These are phyloP conservation scores for Microcebus griseorufus DNA, from an alignment of 2,113 vertebrate genomes.

Conservation along the genomic window DNA sequence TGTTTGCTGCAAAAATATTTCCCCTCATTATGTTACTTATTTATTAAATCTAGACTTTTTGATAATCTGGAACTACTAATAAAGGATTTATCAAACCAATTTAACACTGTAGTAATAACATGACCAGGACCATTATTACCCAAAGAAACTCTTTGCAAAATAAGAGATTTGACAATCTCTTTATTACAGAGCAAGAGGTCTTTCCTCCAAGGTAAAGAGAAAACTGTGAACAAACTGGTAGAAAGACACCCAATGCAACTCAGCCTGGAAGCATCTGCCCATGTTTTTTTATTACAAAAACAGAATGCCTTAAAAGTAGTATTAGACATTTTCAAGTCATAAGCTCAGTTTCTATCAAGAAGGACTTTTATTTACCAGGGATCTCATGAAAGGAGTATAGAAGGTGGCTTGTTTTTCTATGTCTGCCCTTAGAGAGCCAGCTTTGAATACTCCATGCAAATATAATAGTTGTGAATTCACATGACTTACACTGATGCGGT, in stretches of 20 bases:
- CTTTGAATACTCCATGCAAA: background rate
- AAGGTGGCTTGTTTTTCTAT: background rate
- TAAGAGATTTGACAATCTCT: background rate
- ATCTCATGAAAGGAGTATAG: background rate
- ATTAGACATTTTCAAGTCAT: background rate
- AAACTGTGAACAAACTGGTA: background rate
- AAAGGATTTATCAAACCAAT: constrained; percentile 37
- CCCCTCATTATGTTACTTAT: background rate
- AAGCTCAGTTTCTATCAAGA: constrained; percentile 13
- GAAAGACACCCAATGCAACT: background rate
- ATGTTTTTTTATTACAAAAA: constrained; percentile 12
- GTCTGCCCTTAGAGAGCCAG: background rate
- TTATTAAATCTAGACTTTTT: background rate
- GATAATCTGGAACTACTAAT: background rate
- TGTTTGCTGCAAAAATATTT: background rate
- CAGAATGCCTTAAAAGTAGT: background rate
- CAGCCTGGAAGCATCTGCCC: background rate
- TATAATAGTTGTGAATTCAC: background rate
- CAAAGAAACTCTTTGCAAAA: constrained; percentile 26
- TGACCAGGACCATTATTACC: background rate
- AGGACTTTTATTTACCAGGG: background rate
- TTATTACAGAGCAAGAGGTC: background rate
- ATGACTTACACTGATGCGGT: constrained; percentile 4
- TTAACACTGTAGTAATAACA: background rate
- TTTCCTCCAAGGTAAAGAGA: background rate